Percentiles rank a stretch among this genome's conserved stretches.
These are phyloP conservation scores for Bugula neritina DNA, from an alignment of 2,888 invertebrate genomes.

Conservation along the genomic window DNA sequence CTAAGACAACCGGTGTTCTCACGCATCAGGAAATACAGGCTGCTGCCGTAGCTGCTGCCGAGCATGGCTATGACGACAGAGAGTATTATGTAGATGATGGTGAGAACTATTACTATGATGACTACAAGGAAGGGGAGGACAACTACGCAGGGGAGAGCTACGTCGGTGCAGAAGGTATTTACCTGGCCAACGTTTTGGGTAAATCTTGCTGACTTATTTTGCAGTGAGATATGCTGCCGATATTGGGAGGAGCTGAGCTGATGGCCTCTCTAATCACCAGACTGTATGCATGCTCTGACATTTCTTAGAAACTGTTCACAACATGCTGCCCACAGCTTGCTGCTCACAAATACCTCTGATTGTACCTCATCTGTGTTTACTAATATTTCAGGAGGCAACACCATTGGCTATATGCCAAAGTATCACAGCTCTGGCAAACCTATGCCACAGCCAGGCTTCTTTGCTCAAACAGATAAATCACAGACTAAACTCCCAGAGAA, in stretches of 20 bases:
- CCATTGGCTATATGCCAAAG: conserved; percentile 21
- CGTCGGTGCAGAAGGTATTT: conserved; percentile 21
- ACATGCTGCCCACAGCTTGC: too few species aligned
- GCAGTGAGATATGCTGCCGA: too few species aligned
- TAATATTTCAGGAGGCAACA: neutral
- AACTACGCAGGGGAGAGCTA: conserved; percentile 5
- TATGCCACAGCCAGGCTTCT: conserved; percentile 25
- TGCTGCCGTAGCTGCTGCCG: conserved; percentile 18
- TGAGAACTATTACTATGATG: neutral
- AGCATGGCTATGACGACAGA: conserved; percentile 11
- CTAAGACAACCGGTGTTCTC: neutral
- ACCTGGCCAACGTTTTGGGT: too few species aligned
- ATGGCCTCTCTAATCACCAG: too few species aligned
- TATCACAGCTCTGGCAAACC: neutral
- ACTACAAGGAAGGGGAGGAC: neutral
- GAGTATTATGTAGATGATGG: conserved; percentile 25
- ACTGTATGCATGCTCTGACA: too few species aligned
- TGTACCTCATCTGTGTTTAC: too few species aligned
- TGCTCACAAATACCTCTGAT: too few species aligned
- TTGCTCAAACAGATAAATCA: conserved; percentile 19
- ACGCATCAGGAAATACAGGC: conserved; percentile 17
- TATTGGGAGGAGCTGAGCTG: too few species aligned
- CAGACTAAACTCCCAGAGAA: neutral
- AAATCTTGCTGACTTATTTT: too few species aligned
- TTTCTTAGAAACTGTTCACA: too few species aligned